Conservation (phyloP, 2,888 invertebrate species). For the Odontocolon sp. region DNA sequence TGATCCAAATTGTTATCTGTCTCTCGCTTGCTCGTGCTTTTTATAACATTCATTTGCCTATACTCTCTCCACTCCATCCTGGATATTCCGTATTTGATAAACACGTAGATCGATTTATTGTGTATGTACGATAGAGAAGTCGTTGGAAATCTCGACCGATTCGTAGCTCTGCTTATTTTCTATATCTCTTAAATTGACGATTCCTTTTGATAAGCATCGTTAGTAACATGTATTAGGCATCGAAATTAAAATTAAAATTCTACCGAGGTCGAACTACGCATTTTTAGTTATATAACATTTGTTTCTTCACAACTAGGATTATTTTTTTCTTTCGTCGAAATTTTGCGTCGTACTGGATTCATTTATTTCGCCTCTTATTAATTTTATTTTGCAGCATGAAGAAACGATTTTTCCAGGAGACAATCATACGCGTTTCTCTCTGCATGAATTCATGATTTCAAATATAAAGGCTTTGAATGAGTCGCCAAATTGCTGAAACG, state of each 20-base stretch:
- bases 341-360: constrained; percentile 11
- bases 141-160: constrained; percentile 48
- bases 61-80: constrained; percentile 23
- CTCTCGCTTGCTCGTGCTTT: constrained; percentile 37
- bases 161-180: constrained; percentile 27
- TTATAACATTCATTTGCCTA: constrained; percentile 40
- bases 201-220: constrained; percentile 10
- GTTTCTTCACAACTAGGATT: constrained; percentile 26
- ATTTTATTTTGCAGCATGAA: constrained; percentile 62
- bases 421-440: constrained; percentile 12
- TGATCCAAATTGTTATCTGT: constrained; percentile 9
- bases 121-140: constrained; percentile 56
- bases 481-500: constrained; percentile 29
- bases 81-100: constrained; percentile 16
- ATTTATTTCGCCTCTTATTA: constrained; percentile 27
- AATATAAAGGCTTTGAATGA: constrained; percentile 54
- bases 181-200: neutral
- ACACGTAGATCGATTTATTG: constrained; percentile 21
- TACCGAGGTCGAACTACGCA: constrained; percentile 23
- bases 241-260: constrained; percentile 16
- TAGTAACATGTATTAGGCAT: constrained; percentile 21
- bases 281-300: constrained; percentile 8
- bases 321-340: no score
- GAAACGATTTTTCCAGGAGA: constrained; percentile 24
- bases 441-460: constrained; percentile 51